Evolutionary conservation across 2,888 invertebrate genomes (phyloP).

Genomic region (Drosophila subquinaria): DNA sequence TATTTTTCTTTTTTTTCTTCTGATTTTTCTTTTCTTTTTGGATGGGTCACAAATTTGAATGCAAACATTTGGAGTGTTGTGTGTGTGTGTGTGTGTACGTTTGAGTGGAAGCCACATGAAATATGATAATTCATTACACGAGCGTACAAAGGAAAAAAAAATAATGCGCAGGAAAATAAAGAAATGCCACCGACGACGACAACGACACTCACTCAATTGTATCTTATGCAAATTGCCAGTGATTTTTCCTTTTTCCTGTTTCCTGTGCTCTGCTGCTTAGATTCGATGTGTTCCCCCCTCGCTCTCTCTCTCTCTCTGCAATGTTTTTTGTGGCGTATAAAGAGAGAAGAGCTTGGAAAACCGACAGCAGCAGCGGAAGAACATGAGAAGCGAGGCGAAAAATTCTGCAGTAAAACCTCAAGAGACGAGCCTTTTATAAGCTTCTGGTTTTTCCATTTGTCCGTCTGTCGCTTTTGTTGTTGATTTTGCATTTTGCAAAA

Average conservation of each 20-base stretch:
- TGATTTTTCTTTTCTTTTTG: constrained; percentile 1
- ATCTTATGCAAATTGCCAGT: constrained; percentile 82
- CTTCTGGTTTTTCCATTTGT: constrained; percentile 18
- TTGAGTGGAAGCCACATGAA: constrained; percentile 67
- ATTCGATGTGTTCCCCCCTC: constrained; percentile 19
- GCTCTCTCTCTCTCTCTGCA: background rate
- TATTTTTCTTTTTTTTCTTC: background rate
- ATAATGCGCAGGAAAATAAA: constrained; percentile 66
- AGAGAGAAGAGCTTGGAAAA: constrained; percentile 27
- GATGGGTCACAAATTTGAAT: constrained; percentile 71
- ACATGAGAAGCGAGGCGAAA: constrained; percentile 10
- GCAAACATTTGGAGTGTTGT: constrained; percentile 60
- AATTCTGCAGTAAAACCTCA: constrained; percentile 31
- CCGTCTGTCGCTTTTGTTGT: constrained; percentile 31
- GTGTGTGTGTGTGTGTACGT: constrained; percentile 16
- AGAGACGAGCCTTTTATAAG: constrained; percentile 26
- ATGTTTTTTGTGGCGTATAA: constrained; percentile 43
- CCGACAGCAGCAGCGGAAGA: constrained; percentile 17
- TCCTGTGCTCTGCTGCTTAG: constrained; percentile 58
- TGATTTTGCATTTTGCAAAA: constrained; percentile 46
- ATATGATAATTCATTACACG: constrained; percentile 80
- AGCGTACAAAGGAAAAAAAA: constrained; percentile 63
- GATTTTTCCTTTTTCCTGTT: constrained; percentile 76
- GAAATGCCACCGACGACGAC: constrained; percentile 34
- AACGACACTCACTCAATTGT: constrained; percentile 81